A percentile compares a stretch with the other conserved stretches of the same genome.
Evolutionary conservation across 1,140 invertebrate species (phyloP).

Genomic region (Patella vulgata): DNA sequence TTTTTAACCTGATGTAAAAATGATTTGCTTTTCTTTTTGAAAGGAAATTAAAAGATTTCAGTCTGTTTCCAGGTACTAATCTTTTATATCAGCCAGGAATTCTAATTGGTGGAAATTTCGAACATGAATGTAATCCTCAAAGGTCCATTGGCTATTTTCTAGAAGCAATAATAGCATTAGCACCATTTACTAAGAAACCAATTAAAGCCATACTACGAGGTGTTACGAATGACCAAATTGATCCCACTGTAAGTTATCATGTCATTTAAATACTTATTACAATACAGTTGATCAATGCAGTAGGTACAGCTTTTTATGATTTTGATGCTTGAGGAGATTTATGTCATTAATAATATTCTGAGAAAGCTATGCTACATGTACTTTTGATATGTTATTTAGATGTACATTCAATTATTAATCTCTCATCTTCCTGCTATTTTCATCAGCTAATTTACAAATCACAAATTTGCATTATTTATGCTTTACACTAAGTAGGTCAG

Average conservation of each 20-base stretch:
- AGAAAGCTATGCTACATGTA: no score
- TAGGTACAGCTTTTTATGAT: background rate
- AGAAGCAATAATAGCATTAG: conserved; percentile 87
- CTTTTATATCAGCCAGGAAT: conserved; percentile 90
- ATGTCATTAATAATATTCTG: no score
- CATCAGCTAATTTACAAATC: no score
- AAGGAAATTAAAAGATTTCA: no score
- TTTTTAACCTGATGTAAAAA: no score
- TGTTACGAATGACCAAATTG: conserved; percentile 82
- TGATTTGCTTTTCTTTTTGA: no score
- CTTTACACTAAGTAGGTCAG: background rate
- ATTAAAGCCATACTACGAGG: conserved; percentile 84
- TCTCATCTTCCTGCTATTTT: no score
- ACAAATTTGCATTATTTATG: no score
- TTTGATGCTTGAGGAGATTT: no score
- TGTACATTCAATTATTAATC: no score
- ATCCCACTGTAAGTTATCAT: conserved; percentile 67
- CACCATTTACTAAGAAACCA: conserved; percentile 94
- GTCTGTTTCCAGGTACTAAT: conserved; percentile 73
- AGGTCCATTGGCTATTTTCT: conserved; percentile 92
- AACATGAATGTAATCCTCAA: conserved; percentile 86
- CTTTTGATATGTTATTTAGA: no score
- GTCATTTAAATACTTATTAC: background rate
- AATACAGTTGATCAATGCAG: background rate
- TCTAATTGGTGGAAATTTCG: conserved; percentile 84